phyloP scores from a whole-genome alignment of 2,113 vertebrate species.

The Sander lucioperca region DNA sequence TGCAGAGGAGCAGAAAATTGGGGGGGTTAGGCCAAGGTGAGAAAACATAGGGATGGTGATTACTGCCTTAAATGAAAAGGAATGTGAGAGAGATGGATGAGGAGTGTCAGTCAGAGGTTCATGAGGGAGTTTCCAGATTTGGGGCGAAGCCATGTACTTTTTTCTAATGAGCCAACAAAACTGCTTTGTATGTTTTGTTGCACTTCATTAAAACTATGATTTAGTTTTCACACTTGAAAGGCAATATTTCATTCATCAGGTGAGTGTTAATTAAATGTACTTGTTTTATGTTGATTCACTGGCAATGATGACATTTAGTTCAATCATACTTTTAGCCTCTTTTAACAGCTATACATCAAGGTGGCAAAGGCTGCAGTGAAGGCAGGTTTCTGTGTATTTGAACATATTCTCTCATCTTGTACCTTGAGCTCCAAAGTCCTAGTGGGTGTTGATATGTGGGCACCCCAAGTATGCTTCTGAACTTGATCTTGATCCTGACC shows the following conservation, averaged over 20 bases:
- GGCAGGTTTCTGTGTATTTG: slow-evolving; percentile 7
- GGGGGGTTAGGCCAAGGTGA: slow-evolving; percentile 26
- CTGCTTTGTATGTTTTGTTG: background rate
- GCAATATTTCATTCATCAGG: background rate
- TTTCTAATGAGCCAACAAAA: background rate
- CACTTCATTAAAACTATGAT: background rate
- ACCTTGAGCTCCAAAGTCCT: slow-evolving; percentile 96
- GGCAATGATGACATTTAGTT: background rate
- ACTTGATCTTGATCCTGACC: slow-evolving; percentile 50
- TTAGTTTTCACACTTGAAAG: background rate
- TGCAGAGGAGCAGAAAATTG: background rate
- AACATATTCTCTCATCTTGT: slow-evolving; percentile 43
- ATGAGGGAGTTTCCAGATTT: slow-evolving; percentile 20
- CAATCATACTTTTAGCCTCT: no score
- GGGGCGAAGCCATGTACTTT: background rate
- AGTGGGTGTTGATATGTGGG: slow-evolving; percentile 83
- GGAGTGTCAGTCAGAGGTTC: slow-evolving; percentile 35
- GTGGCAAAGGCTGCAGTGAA: background rate
- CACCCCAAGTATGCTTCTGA: slow-evolving; percentile 24
- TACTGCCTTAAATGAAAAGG: slow-evolving; percentile 48
- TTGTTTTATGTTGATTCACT: background rate
- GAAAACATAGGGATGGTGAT: slow-evolving; percentile 45
- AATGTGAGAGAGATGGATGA: slow-evolving; percentile 44
- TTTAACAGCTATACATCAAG: background rate
- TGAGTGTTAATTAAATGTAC: slow-evolving; percentile 1